These are phyloP conservation scores for Protobothrops mucrosquamatus DNA, from an alignment of 2,113 vertebrate species.

Conservation along the genomic window DNA sequence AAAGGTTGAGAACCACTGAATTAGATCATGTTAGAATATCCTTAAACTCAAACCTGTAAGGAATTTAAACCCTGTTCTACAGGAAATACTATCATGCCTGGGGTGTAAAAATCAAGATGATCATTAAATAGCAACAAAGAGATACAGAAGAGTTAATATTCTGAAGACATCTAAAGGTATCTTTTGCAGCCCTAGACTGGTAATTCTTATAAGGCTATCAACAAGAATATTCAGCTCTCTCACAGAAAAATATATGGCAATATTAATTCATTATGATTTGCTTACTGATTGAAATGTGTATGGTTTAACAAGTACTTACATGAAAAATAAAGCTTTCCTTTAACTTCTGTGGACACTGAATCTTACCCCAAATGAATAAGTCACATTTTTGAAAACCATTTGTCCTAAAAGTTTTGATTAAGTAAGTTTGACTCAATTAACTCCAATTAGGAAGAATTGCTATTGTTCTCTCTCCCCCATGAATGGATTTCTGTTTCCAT, in stretches of 20 bases:
- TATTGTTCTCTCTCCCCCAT: slow-evolving; percentile 24
- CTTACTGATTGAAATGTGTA: background rate
- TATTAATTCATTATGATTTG: background rate
- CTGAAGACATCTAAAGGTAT: background rate
- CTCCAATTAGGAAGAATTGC: slow-evolving; percentile 38
- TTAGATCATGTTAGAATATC: background rate
- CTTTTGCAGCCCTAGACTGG: background rate
- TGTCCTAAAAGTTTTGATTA: slow-evolving; percentile 31
- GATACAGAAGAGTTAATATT: background rate
- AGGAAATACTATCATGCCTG: background rate
- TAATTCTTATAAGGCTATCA: background rate
- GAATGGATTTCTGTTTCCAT: slow-evolving; percentile 41
- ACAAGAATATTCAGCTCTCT: background rate
- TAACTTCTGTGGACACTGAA: background rate
- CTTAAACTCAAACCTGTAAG: background rate
- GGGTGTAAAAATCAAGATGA: background rate
- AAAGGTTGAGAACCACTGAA: no score
- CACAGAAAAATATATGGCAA: background rate
- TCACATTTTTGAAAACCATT: background rate
- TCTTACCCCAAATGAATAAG: background rate
- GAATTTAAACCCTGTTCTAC: background rate
- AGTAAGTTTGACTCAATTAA: slow-evolving; percentile 22
- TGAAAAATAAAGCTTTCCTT: background rate
- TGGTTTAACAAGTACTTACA: background rate
- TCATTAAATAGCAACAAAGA: background rate